Conservation (phyloP, 2,888 invertebrate species). For the Drosophila colorata region DNA sequence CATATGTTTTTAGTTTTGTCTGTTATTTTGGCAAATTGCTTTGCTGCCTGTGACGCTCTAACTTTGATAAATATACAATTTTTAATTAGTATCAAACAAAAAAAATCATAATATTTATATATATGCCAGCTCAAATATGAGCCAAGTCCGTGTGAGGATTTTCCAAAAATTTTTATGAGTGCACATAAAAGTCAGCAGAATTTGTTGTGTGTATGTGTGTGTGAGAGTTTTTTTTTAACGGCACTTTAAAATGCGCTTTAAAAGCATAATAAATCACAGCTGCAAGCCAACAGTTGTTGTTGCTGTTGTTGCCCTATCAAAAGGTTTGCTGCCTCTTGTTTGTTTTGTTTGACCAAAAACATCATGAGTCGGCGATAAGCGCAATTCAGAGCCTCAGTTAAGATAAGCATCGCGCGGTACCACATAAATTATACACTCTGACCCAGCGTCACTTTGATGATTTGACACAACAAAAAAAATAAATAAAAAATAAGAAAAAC, state of each 20-base stretch:
- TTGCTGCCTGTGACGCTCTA: slow-evolving; percentile 45
- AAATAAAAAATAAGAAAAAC: slow-evolving; percentile 4
- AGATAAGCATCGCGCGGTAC: slow-evolving; percentile 61
- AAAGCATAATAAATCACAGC: slow-evolving; percentile 71
- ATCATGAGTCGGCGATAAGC: slow-evolving; percentile 61
- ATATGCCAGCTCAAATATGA: slow-evolving; percentile 40
- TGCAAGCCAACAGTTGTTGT: slow-evolving; percentile 36
- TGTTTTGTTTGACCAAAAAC: slow-evolving; percentile 24
- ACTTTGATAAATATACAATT: slow-evolving; percentile 76
- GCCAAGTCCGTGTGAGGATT: slow-evolving; percentile 16
- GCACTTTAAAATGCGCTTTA: slow-evolving; percentile 58
- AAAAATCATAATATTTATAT: neutral
- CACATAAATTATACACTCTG: slow-evolving; percentile 64
- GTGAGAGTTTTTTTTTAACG: slow-evolving; percentile 27
- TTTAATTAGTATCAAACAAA: slow-evolving; percentile 71
- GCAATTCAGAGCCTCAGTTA: slow-evolving; percentile 22
- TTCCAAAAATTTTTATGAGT: slow-evolving; percentile 28
- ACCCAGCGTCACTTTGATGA: slow-evolving; percentile 16
- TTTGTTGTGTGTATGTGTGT: slow-evolving; percentile 10
- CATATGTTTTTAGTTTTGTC: slow-evolving; percentile 60
- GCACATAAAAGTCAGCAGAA: slow-evolving; percentile 62
- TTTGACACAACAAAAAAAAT: slow-evolving; percentile 2
- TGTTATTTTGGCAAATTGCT: slow-evolving; percentile 65
- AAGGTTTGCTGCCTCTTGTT: slow-evolving; percentile 33
- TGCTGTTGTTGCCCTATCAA: slow-evolving; percentile 58